Evolutionary conservation across 1,140 invertebrate genomes (phyloP).

Genomic region (Homalodisca vitripennis): DNA sequence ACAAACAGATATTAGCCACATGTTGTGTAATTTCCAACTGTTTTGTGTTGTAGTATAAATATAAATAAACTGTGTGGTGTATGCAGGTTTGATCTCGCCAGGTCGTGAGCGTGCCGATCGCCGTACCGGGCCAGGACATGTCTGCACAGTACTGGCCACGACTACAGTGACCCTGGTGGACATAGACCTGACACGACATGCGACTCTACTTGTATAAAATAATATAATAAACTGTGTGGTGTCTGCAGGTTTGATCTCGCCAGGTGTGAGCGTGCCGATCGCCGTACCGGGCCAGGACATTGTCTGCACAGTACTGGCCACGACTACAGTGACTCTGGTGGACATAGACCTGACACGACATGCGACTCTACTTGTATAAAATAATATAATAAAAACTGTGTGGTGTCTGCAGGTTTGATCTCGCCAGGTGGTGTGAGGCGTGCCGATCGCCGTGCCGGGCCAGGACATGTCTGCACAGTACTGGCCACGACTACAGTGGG

Average conservation of each 20-base stretch:
- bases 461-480: slow-evolving; percentile 91
- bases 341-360: too few species aligned
- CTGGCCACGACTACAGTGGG: slow-evolving; percentile 96
- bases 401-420: slow-evolving; percentile 89
- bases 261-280: slow-evolving; percentile 95
- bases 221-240: too few species aligned
- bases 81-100: slow-evolving; percentile 90
- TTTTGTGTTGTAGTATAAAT: too few species aligned
- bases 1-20: too few species aligned
- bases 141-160: slow-evolving; percentile 93
- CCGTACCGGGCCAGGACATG: slow-evolving; percentile 93
- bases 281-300: slow-evolving; percentile 95
- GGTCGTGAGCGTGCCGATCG: slow-evolving; percentile 96
- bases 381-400: too few species aligned
- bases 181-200: too few species aligned
- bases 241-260: slow-evolving; percentile 90
- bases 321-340: slow-evolving; percentile 81
- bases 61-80: too few species aligned
- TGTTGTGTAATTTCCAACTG: too few species aligned
- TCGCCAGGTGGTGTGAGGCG: slow-evolving; percentile 93
- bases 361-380: too few species aligned
- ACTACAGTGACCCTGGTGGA: slow-evolving; percentile 75
- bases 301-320: slow-evolving; percentile 92
- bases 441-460: slow-evolving; percentile 96
- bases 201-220: too few species aligned